Percentiles rank a stretch among this genome's conserved stretches.
phyloP scores from a whole-genome alignment of 2,113 vertebrate genomes.

The Alectura lathami region DNA sequence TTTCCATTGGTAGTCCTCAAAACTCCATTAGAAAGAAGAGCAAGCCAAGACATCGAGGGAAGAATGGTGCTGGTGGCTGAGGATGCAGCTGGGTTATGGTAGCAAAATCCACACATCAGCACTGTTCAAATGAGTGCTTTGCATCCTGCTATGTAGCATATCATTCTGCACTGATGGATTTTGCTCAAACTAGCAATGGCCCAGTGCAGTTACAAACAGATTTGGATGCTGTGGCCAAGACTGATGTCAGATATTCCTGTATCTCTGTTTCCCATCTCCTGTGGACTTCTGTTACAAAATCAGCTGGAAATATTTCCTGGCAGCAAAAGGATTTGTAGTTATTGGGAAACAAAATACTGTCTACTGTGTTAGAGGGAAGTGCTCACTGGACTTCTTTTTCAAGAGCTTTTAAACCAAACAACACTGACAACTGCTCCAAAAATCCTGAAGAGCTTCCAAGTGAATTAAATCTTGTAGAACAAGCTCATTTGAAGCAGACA shows the following conservation, averaged over 20 bases:
- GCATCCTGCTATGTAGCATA: not conserved
- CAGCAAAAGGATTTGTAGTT: not conserved
- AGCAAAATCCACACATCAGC: not conserved
- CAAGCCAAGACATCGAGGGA: not conserved
- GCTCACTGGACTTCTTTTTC: not conserved
- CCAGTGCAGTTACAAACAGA: not conserved
- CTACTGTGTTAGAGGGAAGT: not conserved
- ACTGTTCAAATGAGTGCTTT: not conserved
- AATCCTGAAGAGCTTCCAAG: not conserved
- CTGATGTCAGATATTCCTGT: constrained; percentile 46
- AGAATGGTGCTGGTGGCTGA: not conserved
- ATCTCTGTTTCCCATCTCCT: constrained; percentile 15
- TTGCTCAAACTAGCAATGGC: not conserved
- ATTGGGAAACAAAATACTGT: not conserved
- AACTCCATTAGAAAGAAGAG: not conserved
- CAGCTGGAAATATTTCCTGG: constrained; percentile 10
- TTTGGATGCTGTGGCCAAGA: not conserved
- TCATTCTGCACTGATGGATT: not conserved
- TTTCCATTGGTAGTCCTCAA: not conserved
- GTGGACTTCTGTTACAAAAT: constrained; percentile 34
- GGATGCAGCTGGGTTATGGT: not conserved
- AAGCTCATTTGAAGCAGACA: not conserved
- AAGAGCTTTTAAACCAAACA: not conserved
- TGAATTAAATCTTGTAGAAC: not conserved
- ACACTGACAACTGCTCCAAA: not conserved